Evolutionary conservation across 2,888 invertebrate species (phyloP), one percentile per base, ranked within the genome.

Genomic region (Daptonema setosum): DNA sequence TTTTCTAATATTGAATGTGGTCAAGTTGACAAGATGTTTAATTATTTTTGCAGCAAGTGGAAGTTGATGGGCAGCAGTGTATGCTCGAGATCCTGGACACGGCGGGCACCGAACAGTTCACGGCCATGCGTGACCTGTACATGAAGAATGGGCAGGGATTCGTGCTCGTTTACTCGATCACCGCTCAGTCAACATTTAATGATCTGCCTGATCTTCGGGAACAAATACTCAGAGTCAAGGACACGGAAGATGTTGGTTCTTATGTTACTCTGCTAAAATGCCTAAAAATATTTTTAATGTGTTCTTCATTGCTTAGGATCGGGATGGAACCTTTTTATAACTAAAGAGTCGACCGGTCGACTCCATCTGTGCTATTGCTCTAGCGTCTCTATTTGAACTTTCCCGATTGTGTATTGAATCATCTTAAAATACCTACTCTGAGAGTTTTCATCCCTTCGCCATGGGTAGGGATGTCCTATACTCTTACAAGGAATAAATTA

Each of bases 101-200:
- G 63, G 97, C 97, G 67, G 97, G 97, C 72, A 99, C 97, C 71
- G 97, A 99, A 80, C 97, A 99, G 83, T 99, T 99, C 76, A 97
- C 97, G 67, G 95, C 97, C 65, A 99, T 99, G 97, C 80, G 97
- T 72, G 97, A 99, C 79, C 80, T 99, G 70, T 97, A 97, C 76
- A 99, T 99, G 95, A 99, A 97, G 78, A 97, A 97, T 75, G 97
- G 97, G 28, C 97, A 47, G 76, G 95, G 95, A 63, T 99, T 99
- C 76, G 87, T 99, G 66, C 80, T 99, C 73, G 97, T 99, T 61
- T 99, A 99, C 77, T 97, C 95, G 71, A 97, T 99, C 78, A 99
- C 97, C 65, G 95, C 95, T 74, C 97, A 97, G 78, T 95, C 95
- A 65, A 97, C 95, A 67, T 99, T 97, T 78, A 95, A 99, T 77